Evolutionary conservation across 1,140 invertebrate genomes (phyloP).

Genomic region (Triops cancriformis): DNA sequence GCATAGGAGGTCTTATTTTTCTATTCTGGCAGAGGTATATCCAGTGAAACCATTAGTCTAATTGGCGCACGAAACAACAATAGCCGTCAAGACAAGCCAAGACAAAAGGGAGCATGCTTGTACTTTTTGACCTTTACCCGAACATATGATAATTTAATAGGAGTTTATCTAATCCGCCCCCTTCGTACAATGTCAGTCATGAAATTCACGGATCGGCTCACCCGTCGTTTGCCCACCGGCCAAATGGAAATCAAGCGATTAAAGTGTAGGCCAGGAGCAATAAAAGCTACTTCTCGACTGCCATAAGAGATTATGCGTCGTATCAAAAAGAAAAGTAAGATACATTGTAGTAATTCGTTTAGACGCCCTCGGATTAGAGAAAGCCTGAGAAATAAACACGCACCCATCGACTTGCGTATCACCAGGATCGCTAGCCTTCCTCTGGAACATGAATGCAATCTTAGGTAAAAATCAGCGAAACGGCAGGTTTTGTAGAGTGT

Average conservation of each 20-base stretch:
- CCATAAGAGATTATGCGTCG: not conserved
- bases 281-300: not conserved
- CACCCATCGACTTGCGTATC: not conserved
- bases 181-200: not conserved
- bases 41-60: constrained; percentile 5
- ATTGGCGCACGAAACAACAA: not conserved
- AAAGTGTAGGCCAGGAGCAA: too few relatives aligned
- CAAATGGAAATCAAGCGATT: too few relatives aligned
- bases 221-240: not conserved
- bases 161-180: not conserved
- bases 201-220: not conserved
- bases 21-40: not conserved
- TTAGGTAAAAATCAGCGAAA: not conserved
- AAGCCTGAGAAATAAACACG: not conserved
- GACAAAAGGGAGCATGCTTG: not conserved
- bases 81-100: not conserved
- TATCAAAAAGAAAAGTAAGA: not conserved
- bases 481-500: not conserved
- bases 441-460: not conserved
- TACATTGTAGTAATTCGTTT: not conserved
- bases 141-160: too few relatives aligned
- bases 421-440: not conserved
- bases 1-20: not conserved
- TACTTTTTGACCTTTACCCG: not conserved
- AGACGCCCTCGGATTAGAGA: not conserved